phyloP scores from a whole-genome alignment of 2,113 vertebrate genomes.

The Ariopsis seemanni region DNA sequence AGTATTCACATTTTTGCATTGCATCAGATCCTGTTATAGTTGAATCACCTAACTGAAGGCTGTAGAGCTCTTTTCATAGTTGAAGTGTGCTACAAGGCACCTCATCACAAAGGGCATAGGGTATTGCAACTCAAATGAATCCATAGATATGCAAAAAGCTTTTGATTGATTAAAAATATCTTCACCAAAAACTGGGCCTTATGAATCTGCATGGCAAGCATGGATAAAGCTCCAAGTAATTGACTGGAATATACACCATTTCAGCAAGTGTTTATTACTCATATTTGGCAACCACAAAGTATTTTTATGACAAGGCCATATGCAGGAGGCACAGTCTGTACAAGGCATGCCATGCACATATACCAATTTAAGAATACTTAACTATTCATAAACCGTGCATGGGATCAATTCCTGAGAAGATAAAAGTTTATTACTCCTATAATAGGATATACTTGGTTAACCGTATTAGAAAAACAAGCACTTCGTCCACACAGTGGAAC shows the following conservation, averaged over 20 bases:
- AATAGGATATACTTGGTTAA: neutral
- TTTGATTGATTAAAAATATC: neutral
- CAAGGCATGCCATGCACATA: neutral
- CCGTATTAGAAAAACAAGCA: neutral
- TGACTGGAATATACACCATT: neutral
- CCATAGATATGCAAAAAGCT: neutral
- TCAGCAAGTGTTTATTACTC: neutral
- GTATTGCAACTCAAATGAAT: neutral
- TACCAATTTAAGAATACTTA: neutral
- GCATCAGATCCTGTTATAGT: neutral
- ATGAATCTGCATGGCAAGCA: neutral
- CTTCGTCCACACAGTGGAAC: conserved; percentile 5
- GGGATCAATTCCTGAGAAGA: neutral
- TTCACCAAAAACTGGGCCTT: neutral
- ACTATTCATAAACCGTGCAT: neutral
- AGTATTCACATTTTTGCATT: neutral
- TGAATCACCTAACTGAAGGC: neutral
- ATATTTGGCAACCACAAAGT: neutral
- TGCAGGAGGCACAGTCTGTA: neutral
- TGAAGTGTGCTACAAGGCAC: neutral
- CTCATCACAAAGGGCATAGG: no score
- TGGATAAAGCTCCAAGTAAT: neutral
- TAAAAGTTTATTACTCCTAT: neutral
- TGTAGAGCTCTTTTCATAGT: neutral
- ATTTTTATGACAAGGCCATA: neutral